Conservation (phyloP, 2,888 invertebrate genomes). For the Phrixothrix hirtus region DNA sequence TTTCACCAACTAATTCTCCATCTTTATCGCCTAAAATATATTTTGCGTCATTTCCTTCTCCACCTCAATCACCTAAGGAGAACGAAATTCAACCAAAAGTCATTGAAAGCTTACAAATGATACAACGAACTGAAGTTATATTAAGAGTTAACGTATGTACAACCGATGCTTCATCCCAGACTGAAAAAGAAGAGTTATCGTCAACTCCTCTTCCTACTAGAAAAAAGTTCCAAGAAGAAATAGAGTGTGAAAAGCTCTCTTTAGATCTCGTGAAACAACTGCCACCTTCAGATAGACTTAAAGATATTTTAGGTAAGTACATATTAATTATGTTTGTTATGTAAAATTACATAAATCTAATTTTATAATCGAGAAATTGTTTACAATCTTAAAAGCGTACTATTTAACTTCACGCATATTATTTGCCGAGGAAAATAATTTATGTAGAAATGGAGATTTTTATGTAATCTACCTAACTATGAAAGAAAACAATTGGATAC, state of each 20-base stretch:
- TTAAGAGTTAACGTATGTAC: conserved; percentile 65
- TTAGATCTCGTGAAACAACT: conserved; percentile 66
- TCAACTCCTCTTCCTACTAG: conserved; percentile 59
- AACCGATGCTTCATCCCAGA: conserved; percentile 61
- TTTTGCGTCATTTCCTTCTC: conserved; percentile 33
- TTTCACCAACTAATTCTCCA: conserved; percentile 37
- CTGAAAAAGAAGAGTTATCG: conserved; percentile 52
- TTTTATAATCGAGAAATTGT: too few relatives aligned
- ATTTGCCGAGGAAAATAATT: too few relatives aligned
- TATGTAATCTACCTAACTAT: too few relatives aligned
- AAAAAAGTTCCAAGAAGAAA: conserved; percentile 71
- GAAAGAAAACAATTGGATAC: too few relatives aligned
- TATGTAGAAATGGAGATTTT: too few relatives aligned
- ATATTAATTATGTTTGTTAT: too few relatives aligned
- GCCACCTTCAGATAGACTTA: conserved; percentile 66
- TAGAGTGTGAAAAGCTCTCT: conserved; percentile 75
- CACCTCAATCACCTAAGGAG: conserved; percentile 54
- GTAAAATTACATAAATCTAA: too few relatives aligned
- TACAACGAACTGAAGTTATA: conserved; percentile 67
- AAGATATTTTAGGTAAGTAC: conserved; percentile 66
- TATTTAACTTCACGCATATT: too few relatives aligned
- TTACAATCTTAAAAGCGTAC: too few relatives aligned
- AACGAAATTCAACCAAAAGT: conserved; percentile 48
- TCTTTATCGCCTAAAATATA: conserved; percentile 36
- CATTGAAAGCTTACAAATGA: conserved; percentile 60